phyloP scores from a whole-genome alignment of 2,113 vertebrate genomes.

The Sus scrofa region DNA sequence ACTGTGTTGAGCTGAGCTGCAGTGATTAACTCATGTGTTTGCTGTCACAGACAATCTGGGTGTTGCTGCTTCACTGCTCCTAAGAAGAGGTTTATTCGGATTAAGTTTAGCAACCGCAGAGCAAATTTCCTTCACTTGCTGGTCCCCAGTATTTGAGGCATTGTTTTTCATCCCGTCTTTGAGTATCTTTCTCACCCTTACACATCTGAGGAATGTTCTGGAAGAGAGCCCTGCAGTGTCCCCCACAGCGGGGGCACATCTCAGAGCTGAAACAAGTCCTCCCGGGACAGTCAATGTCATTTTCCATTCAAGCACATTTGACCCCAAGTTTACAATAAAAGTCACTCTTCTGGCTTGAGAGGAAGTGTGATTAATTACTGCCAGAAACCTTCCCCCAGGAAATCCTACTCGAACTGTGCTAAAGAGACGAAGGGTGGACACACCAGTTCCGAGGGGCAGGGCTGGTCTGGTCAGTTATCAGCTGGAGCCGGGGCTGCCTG shows the following conservation, averaged over 20 bases:
- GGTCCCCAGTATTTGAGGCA: not conserved
- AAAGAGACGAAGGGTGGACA: not conserved
- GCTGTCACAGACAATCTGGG: conserved; percentile 85
- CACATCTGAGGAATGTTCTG: conserved; percentile 69
- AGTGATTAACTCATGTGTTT: conserved; percentile 87
- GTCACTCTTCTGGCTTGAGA: not conserved
- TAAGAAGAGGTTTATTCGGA: conserved; percentile 87
- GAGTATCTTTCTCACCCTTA: conserved; percentile 78
- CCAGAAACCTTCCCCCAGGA: not conserved
- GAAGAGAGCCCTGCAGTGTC: not conserved
- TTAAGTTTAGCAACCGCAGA: conserved; percentile 84
- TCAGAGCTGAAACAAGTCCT: conserved; percentile 9
- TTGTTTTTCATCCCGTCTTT: conserved; percentile 67
- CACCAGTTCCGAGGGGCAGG: no score
- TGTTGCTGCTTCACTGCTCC: conserved; percentile 85
- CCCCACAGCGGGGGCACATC: not conserved
- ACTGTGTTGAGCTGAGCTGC: conserved; percentile 87
- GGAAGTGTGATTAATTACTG: not conserved
- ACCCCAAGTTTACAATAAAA: not conserved
- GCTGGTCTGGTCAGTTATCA: not conserved
- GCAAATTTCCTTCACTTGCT: conserved; percentile 81
- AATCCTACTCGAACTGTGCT: not conserved
- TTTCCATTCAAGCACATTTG: not conserved
- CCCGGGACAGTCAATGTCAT: not conserved
- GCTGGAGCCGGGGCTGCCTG: not conserved